A percentile compares a stretch with the other conserved stretches of the same genome.
Conservation (phyloP, 2,113 vertebrate genomes). For the Holacanthus passer region DNA sequence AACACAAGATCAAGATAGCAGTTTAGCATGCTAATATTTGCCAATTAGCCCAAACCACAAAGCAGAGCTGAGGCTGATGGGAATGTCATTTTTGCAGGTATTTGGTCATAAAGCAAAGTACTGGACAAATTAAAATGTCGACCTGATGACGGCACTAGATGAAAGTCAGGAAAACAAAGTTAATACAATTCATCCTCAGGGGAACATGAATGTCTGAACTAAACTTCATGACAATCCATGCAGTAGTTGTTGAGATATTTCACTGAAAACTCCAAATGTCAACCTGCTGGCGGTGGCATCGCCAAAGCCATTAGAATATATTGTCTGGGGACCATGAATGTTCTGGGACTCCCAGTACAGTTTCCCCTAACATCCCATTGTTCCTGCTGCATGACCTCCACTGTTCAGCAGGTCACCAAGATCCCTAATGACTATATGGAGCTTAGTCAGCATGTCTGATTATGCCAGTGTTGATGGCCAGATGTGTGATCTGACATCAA, state of each 20-base stretch:
- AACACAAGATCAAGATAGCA: too few species aligned
- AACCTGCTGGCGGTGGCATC: neutral
- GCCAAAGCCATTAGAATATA: neutral
- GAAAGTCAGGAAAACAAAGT: neutral
- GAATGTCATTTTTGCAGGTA: neutral
- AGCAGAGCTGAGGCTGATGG: neutral
- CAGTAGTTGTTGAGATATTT: neutral
- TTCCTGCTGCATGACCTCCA: too few species aligned
- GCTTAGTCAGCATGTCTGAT: too few species aligned
- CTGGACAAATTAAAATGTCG: neutral
- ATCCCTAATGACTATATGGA: too few species aligned
- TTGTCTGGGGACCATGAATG: neutral
- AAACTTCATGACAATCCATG: neutral
- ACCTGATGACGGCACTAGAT: neutral
- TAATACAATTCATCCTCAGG: neutral
- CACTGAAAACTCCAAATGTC: neutral
- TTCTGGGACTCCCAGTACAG: conserved; percentile 1
- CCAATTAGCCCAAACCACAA: neutral
- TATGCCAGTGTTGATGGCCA: too few species aligned
- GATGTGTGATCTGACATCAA: too few species aligned
- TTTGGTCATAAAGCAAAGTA: neutral
- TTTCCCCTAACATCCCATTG: neutral
- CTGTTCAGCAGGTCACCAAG: too few species aligned
- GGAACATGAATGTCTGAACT: neutral
- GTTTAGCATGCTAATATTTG: neutral